These are phyloP conservation scores for Manacus vitellinus DNA, from an alignment of 2,113 vertebrate species.

Conservation along the genomic window DNA sequence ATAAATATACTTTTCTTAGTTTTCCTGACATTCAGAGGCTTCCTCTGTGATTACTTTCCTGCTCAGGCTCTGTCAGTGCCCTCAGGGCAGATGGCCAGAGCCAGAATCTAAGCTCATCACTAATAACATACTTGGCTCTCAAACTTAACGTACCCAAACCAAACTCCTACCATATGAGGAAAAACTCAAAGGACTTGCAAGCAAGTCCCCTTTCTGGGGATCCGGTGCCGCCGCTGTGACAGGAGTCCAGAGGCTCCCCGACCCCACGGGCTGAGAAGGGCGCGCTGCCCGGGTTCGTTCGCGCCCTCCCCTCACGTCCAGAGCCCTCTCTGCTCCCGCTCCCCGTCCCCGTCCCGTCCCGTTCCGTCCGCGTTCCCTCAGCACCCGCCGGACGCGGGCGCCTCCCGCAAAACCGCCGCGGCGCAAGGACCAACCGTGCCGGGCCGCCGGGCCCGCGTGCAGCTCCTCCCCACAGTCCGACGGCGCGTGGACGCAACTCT, in stretches of 20 bases:
- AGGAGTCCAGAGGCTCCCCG: too few species aligned
- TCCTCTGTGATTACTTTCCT: background rate
- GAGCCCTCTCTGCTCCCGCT: background rate
- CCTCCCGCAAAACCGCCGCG: background rate
- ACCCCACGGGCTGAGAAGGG: too few species aligned
- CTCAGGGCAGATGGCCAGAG: background rate
- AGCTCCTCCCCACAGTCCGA: accelerated
- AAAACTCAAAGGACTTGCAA: background rate
- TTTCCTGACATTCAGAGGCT: background rate
- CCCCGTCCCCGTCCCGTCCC: too few species aligned
- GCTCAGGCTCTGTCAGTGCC: background rate
- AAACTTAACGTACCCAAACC: background rate
- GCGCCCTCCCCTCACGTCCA: background rate
- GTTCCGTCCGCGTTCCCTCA: background rate
- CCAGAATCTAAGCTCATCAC: background rate
- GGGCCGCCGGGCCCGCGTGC: background rate
- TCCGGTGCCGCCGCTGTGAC: accelerated
- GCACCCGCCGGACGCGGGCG: background rate
- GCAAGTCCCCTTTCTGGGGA: background rate
- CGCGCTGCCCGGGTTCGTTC: accelerated
- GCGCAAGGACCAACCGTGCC: background rate
- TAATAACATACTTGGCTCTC: background rate
- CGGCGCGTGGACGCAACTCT: too few species aligned
- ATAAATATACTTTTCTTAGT: background rate
- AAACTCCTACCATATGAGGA: accelerated